These are phyloP conservation scores for Pristionchus pacificus DNA, from an alignment of 1,140 invertebrate genomes.

Conservation along the genomic window DNA sequence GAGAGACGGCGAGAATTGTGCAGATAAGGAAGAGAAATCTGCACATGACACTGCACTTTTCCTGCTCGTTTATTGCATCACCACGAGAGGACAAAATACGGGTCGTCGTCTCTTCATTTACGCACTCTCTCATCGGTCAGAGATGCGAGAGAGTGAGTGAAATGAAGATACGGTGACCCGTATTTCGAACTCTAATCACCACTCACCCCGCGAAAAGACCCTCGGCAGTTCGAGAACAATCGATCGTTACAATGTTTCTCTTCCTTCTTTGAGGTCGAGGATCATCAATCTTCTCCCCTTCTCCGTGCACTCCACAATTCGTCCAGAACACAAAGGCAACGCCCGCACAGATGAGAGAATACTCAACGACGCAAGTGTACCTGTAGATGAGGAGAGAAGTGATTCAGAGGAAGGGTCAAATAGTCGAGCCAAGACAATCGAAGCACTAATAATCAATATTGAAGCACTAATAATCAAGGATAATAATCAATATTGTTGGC, in stretches of 20 bases:
- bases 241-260: constrained; percentile 25
- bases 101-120: no score
- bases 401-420: background rate
- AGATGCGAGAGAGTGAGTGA: background rate
- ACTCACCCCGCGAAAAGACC: constrained; percentile 14
- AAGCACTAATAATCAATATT: no score
- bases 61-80: no score
- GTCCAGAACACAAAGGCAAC: constrained; percentile 34
- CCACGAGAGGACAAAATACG: no score
- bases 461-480: no score
- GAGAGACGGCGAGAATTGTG: constrained; percentile 22
- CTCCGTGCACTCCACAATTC: background rate
- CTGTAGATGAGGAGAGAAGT: constrained; percentile 8
- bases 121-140: constrained; percentile 6
- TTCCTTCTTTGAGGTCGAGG: constrained; percentile 4
- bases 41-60: no score
- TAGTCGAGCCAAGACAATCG: background rate
- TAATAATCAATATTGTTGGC: no score
- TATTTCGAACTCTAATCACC: no score
- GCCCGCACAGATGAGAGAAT: constrained; percentile 29
- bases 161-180: no score
- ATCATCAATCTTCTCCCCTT: background rate
- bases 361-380: constrained; percentile 31
- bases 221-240: constrained; percentile 30
- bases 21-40: constrained; percentile 23